Percentiles rank a stretch among this genome's conserved stretches.
Evolutionary conservation across 2,113 vertebrate genomes (phyloP).

Genomic region (Elephas maximus): DNA sequence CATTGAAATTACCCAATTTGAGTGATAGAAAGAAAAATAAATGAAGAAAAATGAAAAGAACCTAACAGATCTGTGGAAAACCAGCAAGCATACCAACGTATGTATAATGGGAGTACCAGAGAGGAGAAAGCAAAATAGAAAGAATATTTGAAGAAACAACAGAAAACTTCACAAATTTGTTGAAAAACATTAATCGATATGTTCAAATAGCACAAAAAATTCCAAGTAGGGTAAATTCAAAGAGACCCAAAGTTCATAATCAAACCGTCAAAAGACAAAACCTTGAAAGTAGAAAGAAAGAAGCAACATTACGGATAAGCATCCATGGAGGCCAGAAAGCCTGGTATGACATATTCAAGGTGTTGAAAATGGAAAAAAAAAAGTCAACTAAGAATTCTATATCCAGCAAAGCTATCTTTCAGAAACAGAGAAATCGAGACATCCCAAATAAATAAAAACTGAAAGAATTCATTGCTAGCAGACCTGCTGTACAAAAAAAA

Average conservation of each 20-base stretch:
- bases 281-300: not conserved
- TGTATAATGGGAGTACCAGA: not conserved
- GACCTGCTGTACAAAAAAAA: too few species aligned
- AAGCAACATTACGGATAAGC: not conserved
- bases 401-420: too few species aligned
- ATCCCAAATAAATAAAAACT: too few species aligned
- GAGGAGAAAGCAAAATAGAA: not conserved
- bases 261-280: not conserved
- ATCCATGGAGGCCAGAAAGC: not conserved
- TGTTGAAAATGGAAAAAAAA: too few species aligned
- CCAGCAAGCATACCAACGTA: not conserved
- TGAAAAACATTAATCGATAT: not conserved
- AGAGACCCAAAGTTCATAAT: not conserved
- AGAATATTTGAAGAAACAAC: constrained; percentile 16
- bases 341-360: not conserved
- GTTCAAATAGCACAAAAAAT: not conserved
- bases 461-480: too few species aligned
- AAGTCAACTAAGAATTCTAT: too few species aligned
- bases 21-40: not conserved
- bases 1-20: not conserved
- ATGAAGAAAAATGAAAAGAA: not conserved
- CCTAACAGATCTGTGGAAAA: not conserved
- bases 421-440: too few species aligned
- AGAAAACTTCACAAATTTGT: not conserved
- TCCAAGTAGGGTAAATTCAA: not conserved